A percentile compares a stretch with the other conserved stretches of the same genome.
Evolutionary conservation across 2,113 vertebrate genomes (phyloP).

Genomic region (Sebastes schlegelii): DNA sequence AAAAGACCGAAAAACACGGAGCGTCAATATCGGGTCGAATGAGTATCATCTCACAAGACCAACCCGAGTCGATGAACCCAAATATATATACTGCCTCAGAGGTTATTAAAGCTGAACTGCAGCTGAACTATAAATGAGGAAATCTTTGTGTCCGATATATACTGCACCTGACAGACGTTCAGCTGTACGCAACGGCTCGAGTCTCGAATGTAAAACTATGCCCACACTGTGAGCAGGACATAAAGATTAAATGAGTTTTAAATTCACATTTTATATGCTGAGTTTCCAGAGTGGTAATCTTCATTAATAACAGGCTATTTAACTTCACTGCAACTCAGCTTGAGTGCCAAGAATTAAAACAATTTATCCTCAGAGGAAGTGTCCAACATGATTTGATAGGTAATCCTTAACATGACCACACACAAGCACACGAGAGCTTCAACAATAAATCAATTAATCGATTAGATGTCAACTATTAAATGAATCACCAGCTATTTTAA

Average conservation of each 20-base stretch:
- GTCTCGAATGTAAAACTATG: background rate
- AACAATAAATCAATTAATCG: too few relatives aligned
- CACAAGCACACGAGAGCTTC: too few relatives aligned
- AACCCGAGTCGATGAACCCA: background rate
- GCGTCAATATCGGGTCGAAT: conserved; percentile 20
- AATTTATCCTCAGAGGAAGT: background rate
- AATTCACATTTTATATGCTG: conserved; percentile 8
- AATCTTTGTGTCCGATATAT: conserved; percentile 17
- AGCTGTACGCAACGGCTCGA: background rate
- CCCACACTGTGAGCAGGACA: background rate
- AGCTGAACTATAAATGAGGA: conserved; percentile 12
- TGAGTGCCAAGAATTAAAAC: conserved; percentile 9
- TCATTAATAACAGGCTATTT: conserved; percentile 32
- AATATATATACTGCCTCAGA: background rate
- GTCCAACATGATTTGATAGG: background rate
- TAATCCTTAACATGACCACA: background rate
- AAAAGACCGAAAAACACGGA: conserved; percentile 42
- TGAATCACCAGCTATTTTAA: too few relatives aligned
- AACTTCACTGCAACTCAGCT: conserved; percentile 1
- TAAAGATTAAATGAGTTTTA: conserved; percentile 31
- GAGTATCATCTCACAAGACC: conserved; percentile 42
- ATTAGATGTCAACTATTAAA: too few relatives aligned
- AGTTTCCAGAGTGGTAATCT: conserved; percentile 13
- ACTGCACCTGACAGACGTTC: conserved; percentile 16
- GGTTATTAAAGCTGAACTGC: conserved; percentile 15